Evolutionary conservation across 2,888 invertebrate genomes (phyloP), one percentile per base, ranked within the genome.

Genomic region (Pherbina coryleti): DNA sequence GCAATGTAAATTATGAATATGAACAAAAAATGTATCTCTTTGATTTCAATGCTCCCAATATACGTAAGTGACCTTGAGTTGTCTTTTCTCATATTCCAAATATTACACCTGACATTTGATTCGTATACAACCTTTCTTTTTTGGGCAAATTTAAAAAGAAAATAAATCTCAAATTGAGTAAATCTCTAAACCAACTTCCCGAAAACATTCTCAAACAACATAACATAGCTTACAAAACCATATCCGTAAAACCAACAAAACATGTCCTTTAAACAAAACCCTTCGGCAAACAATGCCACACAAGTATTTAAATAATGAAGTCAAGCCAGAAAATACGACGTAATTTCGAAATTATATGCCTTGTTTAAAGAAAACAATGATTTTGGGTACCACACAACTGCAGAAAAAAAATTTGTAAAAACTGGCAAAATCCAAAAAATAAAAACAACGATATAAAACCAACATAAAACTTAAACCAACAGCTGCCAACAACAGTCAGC

Each of bases 341-440:
- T 79, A 77, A 80, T 80, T 80, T 76, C 64, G 69, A 80, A 79
- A 80, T 80, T 77, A 79, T 78, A 73, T 71, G 78, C 78, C 78
- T 70, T 37, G 70, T 55, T 64, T 64, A 44, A 31, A 71, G 44
- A 34, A 70, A 49, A 31, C 79, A 76, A 76, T 77, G 72, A 75
- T 75, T 75, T 72, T 57, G 77, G 75, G 67, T 53, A 77, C 71
- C 75, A 71, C 72, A 78, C 73, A 77, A 73, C 75, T 75, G 79
- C 64, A 60, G 37, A 69, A 75, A 66, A 31, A 55, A 64, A n/a
- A 44, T 7, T 19, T 17, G 28, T 25, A 51, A 70, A 51, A 70
- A 73, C 31, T 28, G 22, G 5, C 22, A 19, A 69, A n/a, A 44
- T 51, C n/a, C 66, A 66, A 75, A 53, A 75, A 51, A 17, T 28